Conservation (phyloP, 2,113 vertebrate species). For the Bos indicus region DNA sequence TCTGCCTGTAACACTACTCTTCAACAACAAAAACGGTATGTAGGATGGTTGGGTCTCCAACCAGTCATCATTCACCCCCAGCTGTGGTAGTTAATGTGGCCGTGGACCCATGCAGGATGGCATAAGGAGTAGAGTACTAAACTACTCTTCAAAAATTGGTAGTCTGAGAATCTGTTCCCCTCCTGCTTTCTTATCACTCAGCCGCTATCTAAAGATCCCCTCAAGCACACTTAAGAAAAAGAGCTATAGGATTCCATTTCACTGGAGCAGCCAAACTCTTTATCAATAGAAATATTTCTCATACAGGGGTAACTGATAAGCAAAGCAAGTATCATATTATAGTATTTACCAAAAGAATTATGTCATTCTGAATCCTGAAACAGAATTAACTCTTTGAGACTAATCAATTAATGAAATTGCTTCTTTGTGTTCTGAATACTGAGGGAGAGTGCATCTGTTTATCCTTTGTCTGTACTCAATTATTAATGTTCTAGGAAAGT, state of each 20-base stretch:
- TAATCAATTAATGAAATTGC: background rate
- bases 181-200: background rate
- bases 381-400: background rate
- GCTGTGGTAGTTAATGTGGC: background rate
- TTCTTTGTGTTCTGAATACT: constrained; percentile 11
- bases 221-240: background rate
- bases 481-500: background rate
- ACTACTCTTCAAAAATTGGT: background rate
- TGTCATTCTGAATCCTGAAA: background rate
- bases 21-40: constrained; percentile 91
- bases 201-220: background rate
- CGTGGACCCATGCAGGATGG: background rate
- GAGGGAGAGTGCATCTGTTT: background rate
- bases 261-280: background rate
- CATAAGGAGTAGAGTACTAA: background rate
- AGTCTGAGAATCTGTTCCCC: background rate
- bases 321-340: background rate
- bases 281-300: constrained; percentile 3
- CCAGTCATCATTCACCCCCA: background rate
- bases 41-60: background rate
- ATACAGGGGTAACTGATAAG: background rate
- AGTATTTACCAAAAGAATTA: background rate
- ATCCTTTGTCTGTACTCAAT: background rate
- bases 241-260: background rate
- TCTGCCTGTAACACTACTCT: constrained; percentile 78